Conservation (phyloP, 2,797 vertebrate genomes). For the Sarcophilus harrisii region DNA sequence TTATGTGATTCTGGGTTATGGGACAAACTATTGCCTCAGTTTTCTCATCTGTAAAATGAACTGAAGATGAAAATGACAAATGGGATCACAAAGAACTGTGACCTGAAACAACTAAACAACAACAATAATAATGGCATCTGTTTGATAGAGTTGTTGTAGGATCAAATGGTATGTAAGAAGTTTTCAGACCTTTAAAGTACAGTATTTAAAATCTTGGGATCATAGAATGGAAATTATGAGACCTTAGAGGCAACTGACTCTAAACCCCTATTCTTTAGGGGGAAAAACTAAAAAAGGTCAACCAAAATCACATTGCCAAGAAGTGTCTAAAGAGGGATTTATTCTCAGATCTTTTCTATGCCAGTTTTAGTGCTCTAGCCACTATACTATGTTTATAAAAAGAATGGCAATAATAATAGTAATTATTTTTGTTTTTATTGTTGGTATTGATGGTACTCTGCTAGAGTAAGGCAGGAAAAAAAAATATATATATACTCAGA, state of each 20-base stretch:
- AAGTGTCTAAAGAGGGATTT: neutral
- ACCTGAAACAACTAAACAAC: neutral
- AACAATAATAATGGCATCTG: neutral
- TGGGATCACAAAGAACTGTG: neutral
- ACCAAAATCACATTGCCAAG: neutral
- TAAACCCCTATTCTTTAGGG: neutral
- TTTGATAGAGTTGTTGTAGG: neutral
- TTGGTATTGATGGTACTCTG: neutral
- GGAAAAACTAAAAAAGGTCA: neutral
- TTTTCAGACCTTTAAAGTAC: neutral
- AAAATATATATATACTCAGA: neutral
- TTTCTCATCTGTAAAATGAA: neutral
- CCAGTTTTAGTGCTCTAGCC: neutral
- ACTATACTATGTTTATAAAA: neutral
- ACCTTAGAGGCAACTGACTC: neutral
- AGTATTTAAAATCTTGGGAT: neutral
- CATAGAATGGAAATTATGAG: neutral
- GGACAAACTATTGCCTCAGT: neutral
- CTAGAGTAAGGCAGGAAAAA: neutral
- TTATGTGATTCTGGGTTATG: neutral
- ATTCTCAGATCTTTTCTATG: neutral
- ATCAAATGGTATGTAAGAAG: neutral
- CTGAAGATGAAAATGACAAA: neutral
- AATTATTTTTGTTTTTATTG: neutral
- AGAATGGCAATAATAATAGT: neutral